Evolutionary conservation across 2,113 vertebrate genomes (phyloP).

Genomic region (Xiphophorus hellerii): DNA sequence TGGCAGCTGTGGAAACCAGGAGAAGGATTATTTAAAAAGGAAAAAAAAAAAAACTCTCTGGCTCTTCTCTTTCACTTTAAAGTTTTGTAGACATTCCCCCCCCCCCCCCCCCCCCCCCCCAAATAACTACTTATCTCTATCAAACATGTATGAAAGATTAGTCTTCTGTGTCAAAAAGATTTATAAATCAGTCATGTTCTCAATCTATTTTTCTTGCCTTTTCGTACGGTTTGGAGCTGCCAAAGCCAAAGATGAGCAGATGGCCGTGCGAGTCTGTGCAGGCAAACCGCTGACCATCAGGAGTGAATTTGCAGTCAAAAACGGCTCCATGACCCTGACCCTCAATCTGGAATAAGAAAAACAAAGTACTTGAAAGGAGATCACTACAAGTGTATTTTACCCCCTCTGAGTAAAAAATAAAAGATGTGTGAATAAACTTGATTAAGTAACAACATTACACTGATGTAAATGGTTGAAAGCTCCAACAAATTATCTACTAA

Average conservation of each 20-base stretch:
- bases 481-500: not conserved
- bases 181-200: not conserved
- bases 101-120: too few relatives aligned
- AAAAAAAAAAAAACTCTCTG: not conserved
- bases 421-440: too few relatives aligned
- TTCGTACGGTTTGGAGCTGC: slow-evolving; percentile 91
- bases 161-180: not conserved
- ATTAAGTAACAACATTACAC: too few relatives aligned
- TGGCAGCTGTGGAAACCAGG: slow-evolving; percentile 84
- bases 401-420: not conserved
- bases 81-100: not conserved
- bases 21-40: not conserved
- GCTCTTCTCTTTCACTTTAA: not conserved
- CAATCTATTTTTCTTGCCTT: slow-evolving; percentile 80
- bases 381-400: not conserved
- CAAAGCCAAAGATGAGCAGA: slow-evolving; percentile 95
- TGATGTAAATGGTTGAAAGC: not conserved
- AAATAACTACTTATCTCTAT: not conserved
- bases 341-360: slow-evolving; percentile 85
- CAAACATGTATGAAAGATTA: not conserved
- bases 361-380: not conserved
- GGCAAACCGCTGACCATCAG: slow-evolving; percentile 94
- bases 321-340: slow-evolving; percentile 97
- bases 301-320: slow-evolving; percentile 98
- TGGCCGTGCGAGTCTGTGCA: slow-evolving; percentile 98